These are phyloP conservation scores for Aurelia coerulea DNA, from an alignment of 30 jellyfish, hydroid and myxozoan genomes.

Conservation along the genomic window DNA sequence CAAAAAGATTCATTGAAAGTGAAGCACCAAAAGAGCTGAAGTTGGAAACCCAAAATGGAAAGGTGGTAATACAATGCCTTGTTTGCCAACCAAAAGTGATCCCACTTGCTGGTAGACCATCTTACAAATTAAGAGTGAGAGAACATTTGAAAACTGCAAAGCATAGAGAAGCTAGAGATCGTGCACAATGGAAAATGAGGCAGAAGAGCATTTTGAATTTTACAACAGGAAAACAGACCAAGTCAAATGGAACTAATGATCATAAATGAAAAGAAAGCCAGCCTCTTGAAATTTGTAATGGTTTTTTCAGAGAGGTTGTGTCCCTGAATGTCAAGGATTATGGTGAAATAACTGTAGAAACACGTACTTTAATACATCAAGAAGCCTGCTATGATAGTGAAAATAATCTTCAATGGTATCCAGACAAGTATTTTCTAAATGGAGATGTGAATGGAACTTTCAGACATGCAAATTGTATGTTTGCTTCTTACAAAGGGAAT, in stretches of 20 bases:
- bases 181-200: no score
- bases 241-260: background rate
- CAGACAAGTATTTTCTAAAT: background rate
- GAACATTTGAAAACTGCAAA: no score
- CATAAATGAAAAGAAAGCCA: slow-evolving; percentile 18
- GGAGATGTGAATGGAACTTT: slow-evolving; percentile 11
- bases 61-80: slow-evolving; percentile 12
- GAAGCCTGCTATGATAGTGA: slow-evolving; percentile 1
- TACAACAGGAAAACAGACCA: no score
- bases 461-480: slow-evolving; percentile 13
- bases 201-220: no score
- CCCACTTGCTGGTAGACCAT: no score
- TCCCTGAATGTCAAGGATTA: slow-evolving; percentile 1
- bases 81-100: no score
- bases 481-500: background rate
- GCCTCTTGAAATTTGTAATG: slow-evolving; percentile 3
- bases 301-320: slow-evolving; percentile 13
- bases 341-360: slow-evolving; percentile 22
- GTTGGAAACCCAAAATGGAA: background rate
- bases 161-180: no score
- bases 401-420: no score
- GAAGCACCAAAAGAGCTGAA: slow-evolving; percentile 37
- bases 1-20: slow-evolving; percentile 1
- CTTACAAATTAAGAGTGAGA: no score
- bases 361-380: slow-evolving; percentile 5